These are phyloP conservation scores for Biston betularia DNA, from an alignment of 2,888 invertebrate species.

Conservation along the genomic window DNA sequence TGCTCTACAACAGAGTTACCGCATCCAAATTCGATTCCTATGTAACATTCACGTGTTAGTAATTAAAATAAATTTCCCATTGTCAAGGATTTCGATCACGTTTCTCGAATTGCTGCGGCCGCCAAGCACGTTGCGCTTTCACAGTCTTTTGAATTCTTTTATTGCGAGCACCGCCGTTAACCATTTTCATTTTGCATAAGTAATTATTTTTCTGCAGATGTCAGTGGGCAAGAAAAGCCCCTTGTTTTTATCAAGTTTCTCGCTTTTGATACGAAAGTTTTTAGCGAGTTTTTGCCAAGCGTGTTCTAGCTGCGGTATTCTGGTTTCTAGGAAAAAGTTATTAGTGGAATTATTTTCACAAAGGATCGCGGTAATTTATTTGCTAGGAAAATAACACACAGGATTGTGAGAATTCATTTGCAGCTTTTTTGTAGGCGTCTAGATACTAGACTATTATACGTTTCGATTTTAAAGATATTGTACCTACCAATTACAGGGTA, in stretches of 20 bases:
- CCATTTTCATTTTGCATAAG: constrained; percentile 16
- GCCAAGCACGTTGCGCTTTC: constrained; percentile 25
- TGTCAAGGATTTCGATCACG: constrained; percentile 18
- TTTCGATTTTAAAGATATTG: too few relatives aligned
- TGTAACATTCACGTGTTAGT: constrained; percentile 28
- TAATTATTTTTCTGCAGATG: constrained; percentile 14
- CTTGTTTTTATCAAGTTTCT: background rate
- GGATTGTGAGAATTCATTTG: too few relatives aligned
- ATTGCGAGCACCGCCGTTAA: constrained; percentile 7
- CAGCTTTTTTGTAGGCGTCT: too few relatives aligned
- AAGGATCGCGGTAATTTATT: too few relatives aligned
- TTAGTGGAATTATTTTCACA: too few relatives aligned
- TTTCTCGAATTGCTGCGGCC: constrained; percentile 13
- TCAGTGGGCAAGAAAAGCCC: constrained; percentile 3
- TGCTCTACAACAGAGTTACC: too few relatives aligned
- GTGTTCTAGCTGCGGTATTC: too few relatives aligned
- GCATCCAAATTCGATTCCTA: too few relatives aligned
- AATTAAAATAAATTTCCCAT: constrained; percentile 35
- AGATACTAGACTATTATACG: too few relatives aligned
- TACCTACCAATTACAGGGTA: too few relatives aligned
- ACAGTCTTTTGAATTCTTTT: constrained; percentile 15
- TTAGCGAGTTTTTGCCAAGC: background rate
- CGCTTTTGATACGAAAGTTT: background rate
- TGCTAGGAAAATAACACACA: too few relatives aligned
- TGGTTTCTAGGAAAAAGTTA: too few relatives aligned